Base-by-base conservation (phyloP, 2,797 vertebrate species). In the Echeneis naucrates region DNA sequence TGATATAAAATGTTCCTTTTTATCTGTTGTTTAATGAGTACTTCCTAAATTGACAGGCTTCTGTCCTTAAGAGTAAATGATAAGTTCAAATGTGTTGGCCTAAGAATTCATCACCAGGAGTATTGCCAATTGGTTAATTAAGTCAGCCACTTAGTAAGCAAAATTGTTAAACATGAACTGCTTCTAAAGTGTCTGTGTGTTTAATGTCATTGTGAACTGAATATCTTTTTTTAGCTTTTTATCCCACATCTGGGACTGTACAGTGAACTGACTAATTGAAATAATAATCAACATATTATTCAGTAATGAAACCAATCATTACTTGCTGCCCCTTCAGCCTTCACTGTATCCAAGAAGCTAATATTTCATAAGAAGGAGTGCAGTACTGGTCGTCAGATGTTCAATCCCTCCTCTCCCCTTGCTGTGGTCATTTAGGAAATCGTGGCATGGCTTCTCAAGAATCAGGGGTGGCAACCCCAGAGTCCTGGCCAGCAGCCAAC, bases 401-500 rank as follows among this genome's bases (percentile, higher is more conserved):
- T 69, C 23, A 8, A 33, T 66, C 64, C 44, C 47, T 54, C 50
- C 47, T 53, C 30, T 67, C 72, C 48, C 21, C 60, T 83, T 24
- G 32, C 77, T 61, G 63, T 81, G 83, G 86, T 93, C 90, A 92
- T 92, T 90, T 88, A 84, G 80, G 81, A 85, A 82, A 79, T 80
- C 55, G 21, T 82, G 85, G 83, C 76, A 75, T 58, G 81, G 88
- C 82, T 89, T 86, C 83, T 84, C 73, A 24, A 75, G 83, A 89
- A 87, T 87, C 87, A 92, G 78, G 91, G 92, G 90, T 92, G 89
- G 87, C 82, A 92, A 92, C 92, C 91, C 91, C 79, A 65, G 92
- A 78, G 86, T 94, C 88, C 90, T 94, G 94, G 94, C 90, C 84
- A 11, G 72, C 83, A 82, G 92, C 93, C 94, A 95, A 86, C 79